A percentile compares a stretch with the other conserved stretches of the same genome.
Conservation (phyloP, 1,140 invertebrate genomes). For the Drosophila santomea region DNA sequence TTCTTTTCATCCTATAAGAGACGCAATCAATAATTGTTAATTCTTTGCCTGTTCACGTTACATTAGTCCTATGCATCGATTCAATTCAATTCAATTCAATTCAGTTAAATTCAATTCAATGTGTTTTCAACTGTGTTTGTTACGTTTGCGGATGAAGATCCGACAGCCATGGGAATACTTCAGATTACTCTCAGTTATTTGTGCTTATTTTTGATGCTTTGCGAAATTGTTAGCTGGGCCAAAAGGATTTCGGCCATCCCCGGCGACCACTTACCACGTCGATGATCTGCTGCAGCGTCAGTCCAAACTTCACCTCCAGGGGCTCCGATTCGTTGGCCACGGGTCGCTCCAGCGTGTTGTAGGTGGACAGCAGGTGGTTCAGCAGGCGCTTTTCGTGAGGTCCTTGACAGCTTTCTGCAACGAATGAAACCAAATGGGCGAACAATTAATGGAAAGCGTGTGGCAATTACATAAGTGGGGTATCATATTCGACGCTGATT, state of each 20-base stretch:
- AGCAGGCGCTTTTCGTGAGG: slow-evolving; percentile 95
- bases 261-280: slow-evolving; percentile 94
- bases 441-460: slow-evolving; percentile 4
- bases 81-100: slow-evolving; percentile 21
- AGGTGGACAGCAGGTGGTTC: slow-evolving; percentile 94
- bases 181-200: slow-evolving; percentile 16
- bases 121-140: no score
- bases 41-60: slow-evolving; percentile 40
- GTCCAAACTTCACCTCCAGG: slow-evolving; percentile 96
- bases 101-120: background rate
- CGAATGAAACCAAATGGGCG: background rate
- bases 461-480: slow-evolving; percentile 47
- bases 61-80: slow-evolving; percentile 23
- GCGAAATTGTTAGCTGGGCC: slow-evolving; percentile 27
- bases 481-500: slow-evolving; percentile 52
- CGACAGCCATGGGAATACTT: slow-evolving; percentile 2
- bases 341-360: slow-evolving; percentile 98
- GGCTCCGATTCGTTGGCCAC: slow-evolving; percentile 97
- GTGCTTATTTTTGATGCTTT: slow-evolving; percentile 44
- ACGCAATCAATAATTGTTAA: slow-evolving; percentile 75
- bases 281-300: slow-evolving; percentile 99
- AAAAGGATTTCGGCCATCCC: background rate
- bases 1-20: slow-evolving; percentile 90
- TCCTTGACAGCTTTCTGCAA: slow-evolving; percentile 91
- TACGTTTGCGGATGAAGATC: slow-evolving; percentile 1